Evolutionary conservation across 2,797 vertebrate species (phyloP), one percentile per base, ranked within the genome.

Genomic region (Coluber constrictor): DNA sequence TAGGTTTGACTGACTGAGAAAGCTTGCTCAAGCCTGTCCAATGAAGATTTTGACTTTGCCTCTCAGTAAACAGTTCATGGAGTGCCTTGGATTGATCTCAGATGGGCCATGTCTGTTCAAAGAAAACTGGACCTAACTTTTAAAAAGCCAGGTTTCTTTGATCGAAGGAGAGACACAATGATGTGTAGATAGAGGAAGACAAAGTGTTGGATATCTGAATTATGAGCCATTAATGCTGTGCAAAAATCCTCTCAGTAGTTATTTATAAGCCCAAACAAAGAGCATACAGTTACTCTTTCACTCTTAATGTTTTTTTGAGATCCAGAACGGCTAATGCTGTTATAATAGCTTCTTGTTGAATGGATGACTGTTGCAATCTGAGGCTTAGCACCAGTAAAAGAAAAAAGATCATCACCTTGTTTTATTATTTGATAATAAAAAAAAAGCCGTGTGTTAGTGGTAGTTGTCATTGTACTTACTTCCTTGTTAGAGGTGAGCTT

Each of bases 341-440:
- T 94, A 93, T 95, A 96, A 96, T 94, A 96, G 95, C 94, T 91
- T 86, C 95, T 96, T 95, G 93, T 94, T 95, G 93, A 96, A 95
- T 92, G 93, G 92, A 94, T 96, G 91, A 54, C 92, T 93, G 94
- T 96, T 93, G 56, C 94, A 95, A 96, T 96, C 94, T 95, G 93
- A 92, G 94, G 96, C 95, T 94, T 95, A 96, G 92, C 29, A 74
- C 94, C 86, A 91, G 59, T 95, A 43, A 51, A 47, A 91, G 89
- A 43, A 89, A 93, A 89, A 93, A 91, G 95, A 94, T 91, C 74
- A 93, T 91, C 95, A 90, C 74, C 88, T 92, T 86, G 96, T 97
- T 93, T 97, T 92, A 87, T 96, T 96, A 97, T 89, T 91, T 86
- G 74, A 66, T 92, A 63, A 90, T 5, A 57, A 59, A 1, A 66